phyloP scores from a whole-genome alignment of 2,113 vertebrate species.

The Mormoops blainvillei region DNA sequence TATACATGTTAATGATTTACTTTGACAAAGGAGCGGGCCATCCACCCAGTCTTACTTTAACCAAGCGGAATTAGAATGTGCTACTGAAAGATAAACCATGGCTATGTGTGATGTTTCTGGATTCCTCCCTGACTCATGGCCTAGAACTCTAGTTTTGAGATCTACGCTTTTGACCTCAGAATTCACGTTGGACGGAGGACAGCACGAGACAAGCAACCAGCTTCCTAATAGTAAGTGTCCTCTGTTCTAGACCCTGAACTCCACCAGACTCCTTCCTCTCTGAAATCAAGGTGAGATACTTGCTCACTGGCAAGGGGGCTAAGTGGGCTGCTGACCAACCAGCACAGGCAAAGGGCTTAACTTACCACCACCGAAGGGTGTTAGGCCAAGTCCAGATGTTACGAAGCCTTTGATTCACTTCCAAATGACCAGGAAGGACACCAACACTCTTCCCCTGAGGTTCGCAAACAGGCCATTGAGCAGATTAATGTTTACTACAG shows the following conservation, averaged over 20 bases:
- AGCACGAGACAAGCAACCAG: background rate
- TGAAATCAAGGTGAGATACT: background rate
- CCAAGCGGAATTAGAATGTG: background rate
- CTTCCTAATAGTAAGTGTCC: background rate
- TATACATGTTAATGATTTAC: background rate
- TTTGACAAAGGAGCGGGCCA: background rate
- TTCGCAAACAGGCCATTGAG: background rate
- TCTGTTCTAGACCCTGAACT: background rate
- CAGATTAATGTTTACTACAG: background rate
- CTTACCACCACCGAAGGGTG: background rate
- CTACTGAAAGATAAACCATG: background rate
- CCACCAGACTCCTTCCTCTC: background rate
- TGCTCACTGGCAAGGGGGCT: background rate
- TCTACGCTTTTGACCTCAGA: background rate
- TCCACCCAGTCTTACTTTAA: background rate
- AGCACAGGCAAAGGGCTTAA: background rate
- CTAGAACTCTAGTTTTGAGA: background rate
- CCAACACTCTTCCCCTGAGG: conserved; percentile 6
- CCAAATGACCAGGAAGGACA: conserved; percentile 22
- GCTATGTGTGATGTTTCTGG: background rate
- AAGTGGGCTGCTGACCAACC: background rate
- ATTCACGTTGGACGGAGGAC: background rate
- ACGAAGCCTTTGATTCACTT: background rate
- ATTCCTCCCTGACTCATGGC: background rate
- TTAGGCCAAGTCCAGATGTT: background rate